These are phyloP conservation scores for Spinus olivaceus DNA, from an alignment of 2,797 vertebrate genomes.

Conservation along the genomic window DNA sequence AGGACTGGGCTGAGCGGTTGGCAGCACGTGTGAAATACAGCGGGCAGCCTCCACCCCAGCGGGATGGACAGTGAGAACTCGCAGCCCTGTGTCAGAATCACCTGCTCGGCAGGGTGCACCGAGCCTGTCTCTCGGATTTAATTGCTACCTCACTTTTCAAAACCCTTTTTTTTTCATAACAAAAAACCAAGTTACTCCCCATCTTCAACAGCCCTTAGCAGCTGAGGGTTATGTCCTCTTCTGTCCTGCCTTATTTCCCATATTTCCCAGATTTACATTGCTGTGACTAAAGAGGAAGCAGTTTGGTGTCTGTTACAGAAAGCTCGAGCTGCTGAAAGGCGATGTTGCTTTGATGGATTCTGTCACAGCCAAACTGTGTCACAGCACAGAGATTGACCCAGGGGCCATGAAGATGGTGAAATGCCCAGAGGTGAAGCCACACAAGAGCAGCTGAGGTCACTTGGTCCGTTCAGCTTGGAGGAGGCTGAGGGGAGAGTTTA, in stretches of 20 bases:
- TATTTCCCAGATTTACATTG: background rate
- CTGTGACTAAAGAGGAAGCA: background rate
- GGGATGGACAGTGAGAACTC: accelerated
- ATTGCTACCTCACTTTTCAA: background rate
- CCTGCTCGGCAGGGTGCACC: background rate
- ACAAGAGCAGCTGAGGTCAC: background rate
- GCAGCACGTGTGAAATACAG: accelerated
- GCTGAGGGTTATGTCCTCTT: background rate
- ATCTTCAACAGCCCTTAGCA: background rate
- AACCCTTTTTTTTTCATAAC: background rate
- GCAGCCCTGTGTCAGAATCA: accelerated
- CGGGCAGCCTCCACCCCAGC: accelerated
- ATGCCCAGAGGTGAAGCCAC: background rate
- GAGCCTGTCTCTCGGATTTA: accelerated
- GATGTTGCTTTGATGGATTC: background rate
- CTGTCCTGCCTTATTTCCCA: accelerated
- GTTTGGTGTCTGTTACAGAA: background rate
- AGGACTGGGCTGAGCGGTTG: accelerated
- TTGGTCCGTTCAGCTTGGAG: background rate
- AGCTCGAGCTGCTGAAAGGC: background rate
- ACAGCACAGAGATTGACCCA: accelerated
- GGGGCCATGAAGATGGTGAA: accelerated
- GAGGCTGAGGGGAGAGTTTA: background rate
- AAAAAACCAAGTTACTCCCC: background rate
- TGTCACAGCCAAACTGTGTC: accelerated